Conservation (phyloP, 2,797 vertebrate species). For the Lepilemur ruficaudatus region DNA sequence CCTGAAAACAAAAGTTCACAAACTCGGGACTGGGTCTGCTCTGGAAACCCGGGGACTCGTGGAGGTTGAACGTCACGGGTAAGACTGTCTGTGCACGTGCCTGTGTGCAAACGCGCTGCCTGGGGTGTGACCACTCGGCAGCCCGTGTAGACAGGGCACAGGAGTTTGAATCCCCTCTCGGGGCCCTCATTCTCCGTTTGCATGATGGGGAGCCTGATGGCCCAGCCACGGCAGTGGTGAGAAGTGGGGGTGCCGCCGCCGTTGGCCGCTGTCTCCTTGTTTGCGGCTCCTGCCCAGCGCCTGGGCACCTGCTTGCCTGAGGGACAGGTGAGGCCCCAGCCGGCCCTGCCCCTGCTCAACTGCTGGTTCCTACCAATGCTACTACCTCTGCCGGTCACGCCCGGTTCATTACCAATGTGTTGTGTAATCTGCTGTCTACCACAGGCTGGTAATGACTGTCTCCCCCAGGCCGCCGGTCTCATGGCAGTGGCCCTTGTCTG, state of each 20-base stretch:
- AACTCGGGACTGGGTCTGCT: rapidly evolving
- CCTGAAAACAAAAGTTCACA: background rate
- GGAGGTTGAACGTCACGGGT: rapidly evolving
- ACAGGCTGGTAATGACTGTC: rapidly evolving
- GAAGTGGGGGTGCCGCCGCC: rapidly evolving
- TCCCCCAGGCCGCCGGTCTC: background rate
- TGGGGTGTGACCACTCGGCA: rapidly evolving
- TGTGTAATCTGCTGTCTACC: background rate
- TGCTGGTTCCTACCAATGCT: rapidly evolving
- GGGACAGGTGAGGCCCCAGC: background rate
- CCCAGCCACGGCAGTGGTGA: background rate
- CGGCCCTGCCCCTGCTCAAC: background rate
- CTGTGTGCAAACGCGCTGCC: rapidly evolving
- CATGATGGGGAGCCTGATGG: rapidly evolving
- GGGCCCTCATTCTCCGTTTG: too few species aligned
- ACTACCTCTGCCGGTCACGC: rapidly evolving
- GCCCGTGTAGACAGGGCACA: background rate
- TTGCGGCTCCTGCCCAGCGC: rapidly evolving
- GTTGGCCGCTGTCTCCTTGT: background rate
- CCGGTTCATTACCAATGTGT: rapidly evolving
- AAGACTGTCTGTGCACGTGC: rapidly evolving
- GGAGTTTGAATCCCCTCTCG: background rate
- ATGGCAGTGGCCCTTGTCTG: background rate
- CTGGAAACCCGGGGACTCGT: rapidly evolving
- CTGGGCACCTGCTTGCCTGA: rapidly evolving